Percentiles rank a stretch among this genome's conserved stretches.
Conservation (phyloP, 2,888 invertebrate species). For the Elysia crispata region DNA sequence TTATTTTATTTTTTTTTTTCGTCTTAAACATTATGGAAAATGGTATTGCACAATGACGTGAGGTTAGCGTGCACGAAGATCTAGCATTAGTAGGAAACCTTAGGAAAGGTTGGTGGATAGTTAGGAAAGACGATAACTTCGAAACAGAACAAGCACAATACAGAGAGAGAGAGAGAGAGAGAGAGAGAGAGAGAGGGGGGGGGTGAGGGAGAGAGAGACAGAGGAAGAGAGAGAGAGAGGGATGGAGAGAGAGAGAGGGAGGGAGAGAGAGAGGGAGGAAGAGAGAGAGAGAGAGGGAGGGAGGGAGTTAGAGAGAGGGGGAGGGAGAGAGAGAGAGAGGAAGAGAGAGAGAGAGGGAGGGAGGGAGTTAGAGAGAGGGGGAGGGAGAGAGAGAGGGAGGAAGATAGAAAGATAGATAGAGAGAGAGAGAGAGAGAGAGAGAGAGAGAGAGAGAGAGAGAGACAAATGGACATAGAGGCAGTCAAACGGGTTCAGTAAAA, state of each 20-base stretch:
- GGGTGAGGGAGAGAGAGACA: slow-evolving; percentile 11
- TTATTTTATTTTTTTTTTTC: too few relatives aligned
- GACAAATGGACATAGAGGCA: too few relatives aligned
- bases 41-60: too few relatives aligned
- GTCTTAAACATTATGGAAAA: too few relatives aligned
- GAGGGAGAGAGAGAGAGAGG: not conserved
- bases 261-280: not conserved
- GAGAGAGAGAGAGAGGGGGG: not conserved
- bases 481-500: too few relatives aligned
- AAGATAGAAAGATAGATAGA: not conserved
- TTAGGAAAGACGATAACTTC: too few relatives aligned
- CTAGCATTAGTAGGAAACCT: too few relatives aligned
- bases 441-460: slow-evolving; percentile 23
- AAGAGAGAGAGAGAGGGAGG: not conserved
- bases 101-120: too few relatives aligned
- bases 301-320: not conserved
- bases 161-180: not conserved
- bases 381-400: not conserved
- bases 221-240: not conserved
- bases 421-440: slow-evolving; percentile 9
- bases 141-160: too few relatives aligned
- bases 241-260: not conserved
- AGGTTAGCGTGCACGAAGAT: too few relatives aligned
- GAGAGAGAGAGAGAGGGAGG: not conserved
- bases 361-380: not conserved